Conservation (phyloP, 2,888 invertebrate species). For the Balanococcus diminutus region DNA sequence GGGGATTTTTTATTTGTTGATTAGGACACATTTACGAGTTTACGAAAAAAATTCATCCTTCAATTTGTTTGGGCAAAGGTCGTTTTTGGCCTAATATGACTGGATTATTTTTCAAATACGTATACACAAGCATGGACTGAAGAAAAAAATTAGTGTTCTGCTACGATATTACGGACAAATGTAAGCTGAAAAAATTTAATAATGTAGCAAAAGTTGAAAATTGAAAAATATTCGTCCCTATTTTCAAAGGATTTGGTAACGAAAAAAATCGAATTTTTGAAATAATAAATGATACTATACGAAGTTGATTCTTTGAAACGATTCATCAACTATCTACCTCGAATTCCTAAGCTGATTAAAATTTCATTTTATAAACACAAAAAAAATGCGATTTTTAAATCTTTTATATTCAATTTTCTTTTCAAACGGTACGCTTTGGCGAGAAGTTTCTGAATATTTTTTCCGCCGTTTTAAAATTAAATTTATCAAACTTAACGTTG, state of each 20-base stretch:
- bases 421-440: background rate
- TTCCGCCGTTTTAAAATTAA: conserved; percentile 22
- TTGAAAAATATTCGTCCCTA: background rate
- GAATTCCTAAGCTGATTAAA: background rate
- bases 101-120: too few species aligned
- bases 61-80: too few species aligned
- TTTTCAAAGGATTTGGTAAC: background rate
- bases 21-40: too few species aligned
- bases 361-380: background rate
- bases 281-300: background rate
- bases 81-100: too few species aligned
- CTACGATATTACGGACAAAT: too few species aligned
- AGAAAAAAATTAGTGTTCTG: too few species aligned
- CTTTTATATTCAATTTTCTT: background rate
- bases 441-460: background rate
- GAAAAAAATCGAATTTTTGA: background rate
- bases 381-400: background rate
- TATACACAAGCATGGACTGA: too few species aligned
- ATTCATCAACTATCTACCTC: conserved; percentile 1
- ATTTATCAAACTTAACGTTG: conserved; percentile 6
- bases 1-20: too few species aligned
- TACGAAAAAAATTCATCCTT: too few species aligned
- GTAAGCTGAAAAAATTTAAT: too few species aligned
- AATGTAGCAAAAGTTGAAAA: background rate
- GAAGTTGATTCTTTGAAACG: background rate